Evolutionary conservation across 2,113 vertebrate genomes (phyloP), one percentile per base, ranked within the genome.

Genomic region (Rhodinocichla rosea): DNA sequence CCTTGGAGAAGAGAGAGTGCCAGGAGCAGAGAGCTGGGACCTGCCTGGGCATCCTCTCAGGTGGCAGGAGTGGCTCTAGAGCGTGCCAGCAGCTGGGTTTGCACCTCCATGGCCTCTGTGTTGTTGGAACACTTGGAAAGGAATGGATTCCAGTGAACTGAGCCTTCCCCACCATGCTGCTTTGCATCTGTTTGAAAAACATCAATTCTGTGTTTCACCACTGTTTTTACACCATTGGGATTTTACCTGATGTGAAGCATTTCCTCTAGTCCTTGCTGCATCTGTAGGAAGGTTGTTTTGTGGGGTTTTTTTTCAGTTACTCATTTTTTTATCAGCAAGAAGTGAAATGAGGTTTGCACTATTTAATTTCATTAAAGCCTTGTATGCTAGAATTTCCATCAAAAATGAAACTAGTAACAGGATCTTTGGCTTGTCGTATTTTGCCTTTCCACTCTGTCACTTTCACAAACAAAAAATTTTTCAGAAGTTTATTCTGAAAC

Each of bases 51-150:
- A 26, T 18, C 67, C 30, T 23, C 16, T 3, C 12, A 0, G 64
- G 8, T 0, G 13, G 3, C 67, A 19, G 42, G 9, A 7, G 70
- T 1, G 30, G n/a, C 20, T 55, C 76, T 7, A 42, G 22, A 1
- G 22, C 0, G 3, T 8, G 10, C 4, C 0, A 7, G 0, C 50
- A n/a, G 69, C 89, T 67, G 87, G 5, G 7, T 2, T 50, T 45
- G 2, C 6, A 0, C 70, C 30, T 3, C 2, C 10, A 0, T 6
- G 39, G 20, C 56, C 19, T 5, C 64, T 18, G 26, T 50, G 50
- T 1, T 26, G 53, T 44, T 21, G 32, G 22, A 73, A 37, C 45
- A 2, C 35, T 4, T 39, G 0, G 6, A 69, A n/a, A 18, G 44
- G 52, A 16, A 6, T 11, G 27, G 32, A 3, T 67, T 85, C 49